Conservation (phyloP, 2,113 vertebrate genomes). For the Chunga burmeisteri region DNA sequence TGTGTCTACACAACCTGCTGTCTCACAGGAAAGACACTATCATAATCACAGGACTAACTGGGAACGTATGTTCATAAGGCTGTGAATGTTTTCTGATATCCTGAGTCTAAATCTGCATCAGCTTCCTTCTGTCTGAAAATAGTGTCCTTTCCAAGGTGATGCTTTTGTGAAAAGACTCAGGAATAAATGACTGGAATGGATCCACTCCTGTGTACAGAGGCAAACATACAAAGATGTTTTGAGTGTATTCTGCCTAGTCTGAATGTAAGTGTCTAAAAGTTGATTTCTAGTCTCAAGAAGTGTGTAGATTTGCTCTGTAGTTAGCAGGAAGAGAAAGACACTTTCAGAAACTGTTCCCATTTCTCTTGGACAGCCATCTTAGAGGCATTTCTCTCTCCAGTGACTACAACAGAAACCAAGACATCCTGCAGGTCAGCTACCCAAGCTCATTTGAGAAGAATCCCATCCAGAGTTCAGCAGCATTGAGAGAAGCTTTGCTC, state of each 20-base stretch:
- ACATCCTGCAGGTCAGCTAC: not conserved
- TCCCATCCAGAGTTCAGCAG: not conserved
- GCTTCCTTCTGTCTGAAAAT: not conserved
- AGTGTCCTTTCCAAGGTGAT: not conserved
- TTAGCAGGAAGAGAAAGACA: not conserved
- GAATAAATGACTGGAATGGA: not conserved
- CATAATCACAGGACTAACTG: not conserved
- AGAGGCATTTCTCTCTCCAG: not conserved
- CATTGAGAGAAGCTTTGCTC: not conserved
- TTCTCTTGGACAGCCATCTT: not conserved
- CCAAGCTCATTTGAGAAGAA: not conserved
- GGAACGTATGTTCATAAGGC: not conserved
- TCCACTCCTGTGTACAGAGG: fast-evolving
- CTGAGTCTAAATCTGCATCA: not conserved
- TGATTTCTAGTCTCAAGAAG: not conserved
- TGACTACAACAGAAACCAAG: not conserved
- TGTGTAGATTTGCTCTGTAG: not conserved
- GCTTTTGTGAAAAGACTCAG: not conserved
- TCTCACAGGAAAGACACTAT: not conserved
- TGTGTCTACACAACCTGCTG: not conserved
- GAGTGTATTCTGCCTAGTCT: not conserved
- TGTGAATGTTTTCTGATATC: not conserved
- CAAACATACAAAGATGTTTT: not conserved
- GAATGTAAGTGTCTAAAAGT: not conserved
- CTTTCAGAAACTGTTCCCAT: not conserved